These are phyloP conservation scores for Zoanthus solanderi DNA, from an alignment of 92 coral and sea anemone species.

Conservation along the genomic window DNA sequence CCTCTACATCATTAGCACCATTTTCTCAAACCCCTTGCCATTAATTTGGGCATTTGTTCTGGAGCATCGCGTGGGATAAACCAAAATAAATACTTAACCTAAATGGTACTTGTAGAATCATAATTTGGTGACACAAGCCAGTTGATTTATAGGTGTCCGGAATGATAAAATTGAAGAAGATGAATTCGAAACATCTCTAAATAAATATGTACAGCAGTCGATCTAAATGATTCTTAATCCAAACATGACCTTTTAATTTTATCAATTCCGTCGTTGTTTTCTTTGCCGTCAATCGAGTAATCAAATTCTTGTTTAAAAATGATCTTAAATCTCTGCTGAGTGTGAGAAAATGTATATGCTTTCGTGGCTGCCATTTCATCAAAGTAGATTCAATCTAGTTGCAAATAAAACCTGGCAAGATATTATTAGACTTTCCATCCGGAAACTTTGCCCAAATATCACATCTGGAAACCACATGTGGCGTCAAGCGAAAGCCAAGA, in stretches of 20 bases:
- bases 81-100: no score
- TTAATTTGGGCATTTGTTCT: no score
- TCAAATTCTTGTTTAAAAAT: neutral
- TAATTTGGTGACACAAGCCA: neutral
- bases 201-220: no score
- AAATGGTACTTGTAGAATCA: no score
- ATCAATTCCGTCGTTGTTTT: neutral
- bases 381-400: neutral
- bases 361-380: neutral
- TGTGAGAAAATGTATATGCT: neutral
- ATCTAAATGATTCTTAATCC: neutral
- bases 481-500: neutral
- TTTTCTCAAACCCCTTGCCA: no score
- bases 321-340: neutral
- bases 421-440: neutral
- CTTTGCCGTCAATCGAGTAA: neutral
- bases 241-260: neutral
- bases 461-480: constrained; percentile 42
- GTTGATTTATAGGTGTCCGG: neutral
- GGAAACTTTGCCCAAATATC: neutral
- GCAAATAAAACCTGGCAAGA: neutral
- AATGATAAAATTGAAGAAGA: neutral
- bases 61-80: no score
- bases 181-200: no score
- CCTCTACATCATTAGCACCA: no score